These are phyloP conservation scores for Drosophila tanythrix DNA, from an alignment of 2,888 invertebrate species.

Conservation along the genomic window DNA sequence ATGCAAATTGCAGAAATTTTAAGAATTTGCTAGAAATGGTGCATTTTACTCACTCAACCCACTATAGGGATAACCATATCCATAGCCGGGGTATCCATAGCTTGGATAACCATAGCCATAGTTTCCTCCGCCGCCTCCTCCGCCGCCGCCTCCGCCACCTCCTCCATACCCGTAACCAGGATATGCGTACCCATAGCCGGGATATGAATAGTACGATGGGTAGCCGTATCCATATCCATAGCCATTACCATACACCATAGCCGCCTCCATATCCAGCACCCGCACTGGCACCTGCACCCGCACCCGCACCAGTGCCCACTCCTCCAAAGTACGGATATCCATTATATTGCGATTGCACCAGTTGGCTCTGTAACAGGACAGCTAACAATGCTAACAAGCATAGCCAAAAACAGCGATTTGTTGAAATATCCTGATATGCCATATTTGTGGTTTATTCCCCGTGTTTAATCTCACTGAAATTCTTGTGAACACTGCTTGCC, in stretches of 20 bases:
- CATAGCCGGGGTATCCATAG: slow-evolving; percentile 47
- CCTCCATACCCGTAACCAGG: slow-evolving; percentile 36
- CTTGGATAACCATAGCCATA: slow-evolving; percentile 24
- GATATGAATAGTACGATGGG: slow-evolving; percentile 32
- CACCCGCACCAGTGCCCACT: slow-evolving; percentile 21
- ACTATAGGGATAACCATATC: slow-evolving; percentile 35
- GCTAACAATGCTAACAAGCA: slow-evolving; percentile 25
- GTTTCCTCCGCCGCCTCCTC: background rate
- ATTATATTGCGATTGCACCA: slow-evolving; percentile 58
- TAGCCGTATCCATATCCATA: slow-evolving; percentile 61
- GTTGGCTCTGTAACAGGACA: slow-evolving; percentile 29
- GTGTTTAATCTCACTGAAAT: slow-evolving; percentile 31
- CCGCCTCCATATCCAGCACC: slow-evolving; percentile 21
- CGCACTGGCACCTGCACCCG: slow-evolving; percentile 8
- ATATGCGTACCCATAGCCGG: slow-evolving; percentile 43
- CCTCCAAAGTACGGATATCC: slow-evolving; percentile 62
- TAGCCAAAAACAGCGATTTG: slow-evolving; percentile 30
- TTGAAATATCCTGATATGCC: slow-evolving; percentile 25
- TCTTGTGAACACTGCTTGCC: slow-evolving; percentile 52
- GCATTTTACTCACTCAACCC: slow-evolving; percentile 62
- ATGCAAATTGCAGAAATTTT: slow-evolving; percentile 25
- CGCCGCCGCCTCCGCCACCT: background rate
- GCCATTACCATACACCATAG: slow-evolving; percentile 31
- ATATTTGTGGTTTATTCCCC: slow-evolving; percentile 41
- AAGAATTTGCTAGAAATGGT: slow-evolving; percentile 1